Conservation (phyloP, 1,140 invertebrate genomes). For the Lasioglossum baleicum region DNA sequence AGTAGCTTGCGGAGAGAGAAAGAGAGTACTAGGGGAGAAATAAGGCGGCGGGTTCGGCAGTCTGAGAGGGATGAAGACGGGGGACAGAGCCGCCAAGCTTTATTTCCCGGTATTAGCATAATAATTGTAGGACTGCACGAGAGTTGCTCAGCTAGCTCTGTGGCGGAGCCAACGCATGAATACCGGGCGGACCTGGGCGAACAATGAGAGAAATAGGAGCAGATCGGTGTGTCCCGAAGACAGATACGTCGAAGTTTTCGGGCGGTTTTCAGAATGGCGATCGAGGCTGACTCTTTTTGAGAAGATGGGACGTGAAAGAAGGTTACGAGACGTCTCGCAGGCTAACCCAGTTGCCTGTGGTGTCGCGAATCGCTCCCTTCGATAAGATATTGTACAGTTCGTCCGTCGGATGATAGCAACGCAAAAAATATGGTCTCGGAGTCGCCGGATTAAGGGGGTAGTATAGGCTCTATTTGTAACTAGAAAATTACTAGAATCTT, state of each 20-base stretch:
- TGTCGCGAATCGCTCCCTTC: too few species aligned
- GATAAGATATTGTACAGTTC: too few species aligned
- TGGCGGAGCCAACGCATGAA: too few species aligned
- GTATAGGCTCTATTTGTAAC: too few species aligned
- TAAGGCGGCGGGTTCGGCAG: not conserved
- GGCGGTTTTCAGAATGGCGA: slow-evolving; percentile 27
- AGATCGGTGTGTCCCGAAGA: slow-evolving; percentile 42
- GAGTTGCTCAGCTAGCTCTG: not conserved
- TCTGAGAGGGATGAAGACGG: not conserved
- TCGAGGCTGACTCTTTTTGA: slow-evolving; percentile 63
- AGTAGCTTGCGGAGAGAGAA: not conserved
- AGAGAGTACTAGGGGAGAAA: not conserved
- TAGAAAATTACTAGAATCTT: too few species aligned
- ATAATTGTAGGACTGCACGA: slow-evolving; percentile 67
- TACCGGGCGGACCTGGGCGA: too few species aligned
- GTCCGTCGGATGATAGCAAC: too few species aligned
- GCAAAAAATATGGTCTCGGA: too few species aligned
- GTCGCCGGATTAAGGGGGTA: too few species aligned
- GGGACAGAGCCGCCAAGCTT: slow-evolving; percentile 45
- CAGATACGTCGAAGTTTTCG: slow-evolving; percentile 57
- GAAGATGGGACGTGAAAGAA: slow-evolving; percentile 48
- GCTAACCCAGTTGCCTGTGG: slow-evolving; percentile 71
- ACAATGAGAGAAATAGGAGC: not conserved
- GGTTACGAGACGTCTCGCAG: slow-evolving; percentile 63
- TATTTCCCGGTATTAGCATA: slow-evolving; percentile 72